Evolutionary conservation across 2,113 vertebrate species (phyloP), one percentile per base, ranked within the genome.

Genomic region (Brachypteracias leptosomus): DNA sequence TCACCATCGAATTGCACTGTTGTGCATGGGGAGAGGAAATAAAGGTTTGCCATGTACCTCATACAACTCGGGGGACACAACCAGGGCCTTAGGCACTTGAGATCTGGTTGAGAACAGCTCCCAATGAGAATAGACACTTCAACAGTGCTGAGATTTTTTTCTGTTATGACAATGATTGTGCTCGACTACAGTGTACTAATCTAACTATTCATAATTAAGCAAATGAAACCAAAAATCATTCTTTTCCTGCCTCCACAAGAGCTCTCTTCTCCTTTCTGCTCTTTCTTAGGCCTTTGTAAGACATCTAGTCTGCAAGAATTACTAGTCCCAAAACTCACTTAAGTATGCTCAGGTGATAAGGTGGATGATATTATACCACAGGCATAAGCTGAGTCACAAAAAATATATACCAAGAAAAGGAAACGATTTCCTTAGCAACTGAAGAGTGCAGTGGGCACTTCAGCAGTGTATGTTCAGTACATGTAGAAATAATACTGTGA

Each of bases 1-100:
- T 75, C 44, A 76, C 29, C 35, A 55, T 18, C 46, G 42, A 1
- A 0, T 28, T 26, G 67, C 0, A 0, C 13, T 65, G 25, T 2
- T 72, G 35, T 46, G 54, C 71, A 31, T 12, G 14, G 11, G 24
- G 35, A 72, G 33, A 72, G 9, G 61, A 85, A 67, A 38, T 7
- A 44, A 47, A 79, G 13, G 31, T 40, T 74, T 91, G 44, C 46
- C 58, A 31, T 1, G 3, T 52, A 35, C n/a, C 25, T 78, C 18
- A 33, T 5, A 58, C 16, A 58, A 24, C 6, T 3, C 58, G 40
- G 59, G 46, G n/a, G 21, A 73, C 36, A 62, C 14, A 85, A 20
- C 10, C 63, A 65, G 70, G 16, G 28, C 28, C 44, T 63, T 4
- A 2, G 0, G 3, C 6, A 11, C 42, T 40, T 62, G n/a, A 49